These are phyloP conservation scores for Tanytarsus gracilentus DNA, from an alignment of 2,888 invertebrate species.

Conservation along the genomic window DNA sequence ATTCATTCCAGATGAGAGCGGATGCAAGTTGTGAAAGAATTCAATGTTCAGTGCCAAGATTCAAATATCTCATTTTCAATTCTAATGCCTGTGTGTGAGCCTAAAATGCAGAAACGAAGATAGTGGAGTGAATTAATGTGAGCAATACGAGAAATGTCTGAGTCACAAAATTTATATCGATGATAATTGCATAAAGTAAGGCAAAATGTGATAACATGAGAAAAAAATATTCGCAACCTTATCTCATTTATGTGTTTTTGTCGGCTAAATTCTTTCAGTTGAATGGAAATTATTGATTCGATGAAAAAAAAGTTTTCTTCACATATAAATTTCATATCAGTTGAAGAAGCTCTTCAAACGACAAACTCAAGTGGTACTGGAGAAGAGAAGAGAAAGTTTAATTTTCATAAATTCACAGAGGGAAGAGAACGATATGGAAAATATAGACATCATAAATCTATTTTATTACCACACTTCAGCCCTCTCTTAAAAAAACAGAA, in stretches of 20 bases:
- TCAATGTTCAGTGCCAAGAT: neutral
- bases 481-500: no score
- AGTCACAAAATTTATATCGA: conserved; percentile 3
- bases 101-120: neutral
- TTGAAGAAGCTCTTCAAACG: neutral
- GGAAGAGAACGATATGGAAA: neutral
- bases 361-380: no score
- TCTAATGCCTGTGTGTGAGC: neutral
- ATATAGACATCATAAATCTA: conserved; percentile 26
- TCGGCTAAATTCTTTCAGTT: neutral
- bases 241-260: neutral
- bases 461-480: conserved; percentile 24
- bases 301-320: neutral
- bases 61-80: conserved; percentile 19
- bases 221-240: neutral
- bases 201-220: neutral
- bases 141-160: neutral
- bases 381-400: neutral
- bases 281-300: neutral
- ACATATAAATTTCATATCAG: neutral
- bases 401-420: neutral
- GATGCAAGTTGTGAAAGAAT: neutral
- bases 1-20: neutral
- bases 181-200: conserved; percentile 21
- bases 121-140: neutral